Percentiles rank a stretch among this genome's conserved stretches.
These are phyloP conservation scores for Drosophila orosa DNA, from an alignment of 1,140 invertebrate genomes.

Conservation along the genomic window DNA sequence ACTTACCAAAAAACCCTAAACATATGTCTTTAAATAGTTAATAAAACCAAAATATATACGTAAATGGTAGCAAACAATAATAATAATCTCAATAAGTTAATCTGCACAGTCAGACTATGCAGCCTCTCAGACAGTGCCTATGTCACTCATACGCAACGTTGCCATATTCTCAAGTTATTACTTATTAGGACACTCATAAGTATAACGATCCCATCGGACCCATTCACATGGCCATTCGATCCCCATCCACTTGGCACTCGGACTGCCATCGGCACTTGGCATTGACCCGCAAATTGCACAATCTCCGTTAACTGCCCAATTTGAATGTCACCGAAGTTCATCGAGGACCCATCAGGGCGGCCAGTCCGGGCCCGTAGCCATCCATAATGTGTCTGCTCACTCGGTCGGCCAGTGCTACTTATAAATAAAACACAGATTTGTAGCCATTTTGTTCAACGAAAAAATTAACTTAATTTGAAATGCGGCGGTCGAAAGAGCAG, in stretches of 20 bases:
- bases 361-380: conserved; percentile 11
- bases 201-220: conserved; percentile 27
- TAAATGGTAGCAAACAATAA: not conserved
- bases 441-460: conserved; percentile 45
- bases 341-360: conserved; percentile 37
- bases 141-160: conserved; percentile 27
- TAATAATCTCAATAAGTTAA: not conserved
- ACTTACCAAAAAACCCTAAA: not conserved
- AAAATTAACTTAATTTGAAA: conserved; percentile 67
- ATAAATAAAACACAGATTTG: conserved; percentile 75
- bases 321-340: conserved; percentile 56
- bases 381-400: conserved; percentile 54
- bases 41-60: not conserved
- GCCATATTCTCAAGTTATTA: conserved; percentile 18
- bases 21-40: not conserved
- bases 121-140: not conserved
- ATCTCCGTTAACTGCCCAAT: conserved; percentile 64
- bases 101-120: not conserved
- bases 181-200: conserved; percentile 26
- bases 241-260: conserved; percentile 30
- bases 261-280: conserved; percentile 31
- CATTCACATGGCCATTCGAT: conserved; percentile 39
- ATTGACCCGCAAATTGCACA: conserved; percentile 65
- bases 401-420: conserved; percentile 41
- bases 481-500: conserved; percentile 18